phyloP scores from a whole-genome alignment of 2,113 vertebrate species.

The Phalacrocorax aristotelis region DNA sequence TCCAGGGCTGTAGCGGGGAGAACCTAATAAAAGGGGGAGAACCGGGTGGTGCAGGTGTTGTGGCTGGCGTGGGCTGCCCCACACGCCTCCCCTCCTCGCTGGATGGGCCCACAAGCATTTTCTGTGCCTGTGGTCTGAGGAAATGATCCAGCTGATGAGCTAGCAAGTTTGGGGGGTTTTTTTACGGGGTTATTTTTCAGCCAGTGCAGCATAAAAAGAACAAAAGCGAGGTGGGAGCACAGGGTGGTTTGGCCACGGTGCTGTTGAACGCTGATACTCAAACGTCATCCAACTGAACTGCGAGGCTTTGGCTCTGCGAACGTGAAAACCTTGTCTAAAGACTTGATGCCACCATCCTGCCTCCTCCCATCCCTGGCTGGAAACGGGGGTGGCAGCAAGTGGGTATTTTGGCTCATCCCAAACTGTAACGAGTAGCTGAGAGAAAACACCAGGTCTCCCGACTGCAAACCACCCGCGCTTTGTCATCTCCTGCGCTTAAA shows the following conservation, averaged over 20 bases:
- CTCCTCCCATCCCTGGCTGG: not conserved
- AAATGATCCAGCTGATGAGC: not conserved
- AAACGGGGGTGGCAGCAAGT: not conserved
- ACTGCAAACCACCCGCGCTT: not conserved
- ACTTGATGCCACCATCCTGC: too few species aligned
- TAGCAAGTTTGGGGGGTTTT: not conserved
- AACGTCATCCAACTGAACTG: rapidly evolving
- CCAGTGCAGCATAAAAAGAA: not conserved
- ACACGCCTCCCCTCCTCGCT: rapidly evolving
- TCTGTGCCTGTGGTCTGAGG: not conserved
- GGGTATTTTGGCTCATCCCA: not conserved
- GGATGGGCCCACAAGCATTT: not conserved
- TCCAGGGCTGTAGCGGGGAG: not conserved
- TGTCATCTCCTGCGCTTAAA: not conserved
- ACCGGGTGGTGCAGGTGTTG: rapidly evolving
- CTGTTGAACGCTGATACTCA: not conserved
- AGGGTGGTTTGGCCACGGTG: not conserved
- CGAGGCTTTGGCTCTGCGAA: not conserved
- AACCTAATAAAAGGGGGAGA: not conserved
- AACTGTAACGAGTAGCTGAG: not conserved
- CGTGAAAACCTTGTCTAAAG: rapidly evolving
- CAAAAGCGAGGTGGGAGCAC: not conserved
- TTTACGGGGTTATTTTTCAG: not conserved
- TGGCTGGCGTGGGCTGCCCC: not conserved
- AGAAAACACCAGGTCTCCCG: not conserved